Base-by-base conservation (phyloP, 2,888 invertebrate species). In the Drosophila lutescens region DNA sequence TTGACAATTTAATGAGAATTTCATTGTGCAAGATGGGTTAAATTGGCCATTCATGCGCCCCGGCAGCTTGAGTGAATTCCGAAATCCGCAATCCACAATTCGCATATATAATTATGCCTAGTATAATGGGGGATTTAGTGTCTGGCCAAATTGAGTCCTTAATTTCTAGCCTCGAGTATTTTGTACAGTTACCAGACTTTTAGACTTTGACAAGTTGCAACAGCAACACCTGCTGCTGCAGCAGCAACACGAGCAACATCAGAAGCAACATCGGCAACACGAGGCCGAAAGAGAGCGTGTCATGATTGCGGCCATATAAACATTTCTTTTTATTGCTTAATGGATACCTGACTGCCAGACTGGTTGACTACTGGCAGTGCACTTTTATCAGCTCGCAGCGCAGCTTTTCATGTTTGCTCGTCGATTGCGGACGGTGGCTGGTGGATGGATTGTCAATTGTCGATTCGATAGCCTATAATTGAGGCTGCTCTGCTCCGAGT, bases 271-370 rank as follows among this genome's bases (percentile, higher is more conserved):
- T 10, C 12, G 20, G 15, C 17, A n/a, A 38, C 17, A 38, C 36
- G 32, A 34, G 49, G 41, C 54, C 57, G 47, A 71, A 71, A 38
- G 70, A 72, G 73, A 73, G 72, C 65, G 72, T 55, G 65, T 51
- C 72, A 73, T 59, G 65, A 73, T 73, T 73, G 66, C 70, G 51
- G 70, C 51, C 73, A 72, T 51, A 66, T 66, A 60, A 66, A 60
- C 73, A 60, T 67, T 73, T 74, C 60, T 72, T 50, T 73, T 73
- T 57, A 61, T 73, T 73, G 72, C 72, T 38, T 71, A 73, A 71
- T 73, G 55, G 59, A 63, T 47, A 58, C 49, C 40, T 30, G 63
- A 40, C 57, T 56, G 50, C 53, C 59, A 49, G 72, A 56, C 63
- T 62, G 70, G 62, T 47, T 70, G 70, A 34, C 62, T 69, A 34